Evolutionary conservation across 2,113 vertebrate genomes (phyloP), one percentile per base, ranked within the genome.

Genomic region (Scytalopus superciliaris): DNA sequence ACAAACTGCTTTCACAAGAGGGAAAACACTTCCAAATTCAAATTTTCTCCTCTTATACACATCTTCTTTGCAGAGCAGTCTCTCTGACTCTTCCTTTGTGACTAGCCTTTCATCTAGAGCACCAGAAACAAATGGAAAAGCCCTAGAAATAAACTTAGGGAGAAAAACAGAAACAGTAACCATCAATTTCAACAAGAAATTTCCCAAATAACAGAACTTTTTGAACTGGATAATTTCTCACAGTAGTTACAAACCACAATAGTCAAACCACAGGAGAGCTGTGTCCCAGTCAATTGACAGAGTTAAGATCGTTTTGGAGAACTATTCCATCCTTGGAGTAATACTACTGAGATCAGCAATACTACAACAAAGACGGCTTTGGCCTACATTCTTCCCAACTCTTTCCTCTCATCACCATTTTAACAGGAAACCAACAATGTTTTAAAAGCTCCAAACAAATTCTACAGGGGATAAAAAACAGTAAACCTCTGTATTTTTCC

Each of bases 181-280:
- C 82, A 90, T 95, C 85, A 87, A 91, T 96, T 90, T 96, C 72
- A 96, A 77, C 89, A 95, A 96, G 93, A 96, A 93, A 94, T 97
- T 94, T 96, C 56, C 25, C 84, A 92, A 96, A 95, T 96, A 96
- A 96, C 75, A 93, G 66, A 94, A 96, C 77, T 91, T 96, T 96
- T 93, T 94, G 74, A 97, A 93, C 63, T 76, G 87, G 76, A 78
- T 91, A 94, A 95, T 94, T 95, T 87, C 92, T 94, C 87, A 80
- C 90, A 95, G 90, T 88, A 96, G 93, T 95, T 94, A 96, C 90
- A 97, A 97, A 97, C 90, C 94, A 95, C 93, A 96, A 93, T 12
- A 95, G 89, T 90, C 89, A 96, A 97, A 95, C 96, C 96, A 94
- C 95, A 97, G 94, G 82, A 97, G 79, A 94, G 76, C 77, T 64